Evolutionary conservation across 2,113 vertebrate species (phyloP).

Genomic region (Machaerirhynchus nigripectus): DNA sequence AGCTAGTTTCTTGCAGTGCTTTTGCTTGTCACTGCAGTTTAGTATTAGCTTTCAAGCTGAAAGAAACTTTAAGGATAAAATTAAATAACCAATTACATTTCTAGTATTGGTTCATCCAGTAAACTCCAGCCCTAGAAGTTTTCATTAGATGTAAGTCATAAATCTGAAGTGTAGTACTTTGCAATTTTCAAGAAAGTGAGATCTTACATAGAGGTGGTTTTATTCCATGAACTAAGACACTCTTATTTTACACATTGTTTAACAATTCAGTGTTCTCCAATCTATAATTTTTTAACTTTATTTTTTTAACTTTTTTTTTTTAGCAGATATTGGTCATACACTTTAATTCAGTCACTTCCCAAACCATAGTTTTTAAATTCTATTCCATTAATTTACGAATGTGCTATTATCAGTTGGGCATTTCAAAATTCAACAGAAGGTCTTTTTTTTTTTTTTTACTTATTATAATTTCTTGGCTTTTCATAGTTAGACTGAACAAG

Average conservation of each 20-base stretch:
- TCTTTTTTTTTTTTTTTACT: not conserved
- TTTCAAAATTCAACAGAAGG: constrained; percentile 43
- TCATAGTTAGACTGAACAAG: not conserved
- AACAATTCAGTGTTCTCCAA: constrained; percentile 1
- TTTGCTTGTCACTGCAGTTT: not conserved
- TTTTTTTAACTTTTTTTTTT: too few relatives aligned
- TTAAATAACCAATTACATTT: not conserved
- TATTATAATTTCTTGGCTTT: not conserved
- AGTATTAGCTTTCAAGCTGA: not conserved
- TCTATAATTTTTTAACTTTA: not conserved
- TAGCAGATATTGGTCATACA: not conserved
- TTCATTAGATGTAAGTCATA: not conserved
- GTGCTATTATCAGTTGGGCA: constrained; percentile 21
- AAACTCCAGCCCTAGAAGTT: not conserved
- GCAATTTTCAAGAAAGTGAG: not conserved
- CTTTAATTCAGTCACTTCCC: not conserved
- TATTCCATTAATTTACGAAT: not conserved
- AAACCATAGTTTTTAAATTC: constrained; percentile 27
- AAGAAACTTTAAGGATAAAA: not conserved
- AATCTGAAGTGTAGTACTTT: not conserved
- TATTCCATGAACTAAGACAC: not conserved
- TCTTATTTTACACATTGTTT: not conserved
- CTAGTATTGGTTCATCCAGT: not conserved
- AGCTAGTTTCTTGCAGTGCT: not conserved
- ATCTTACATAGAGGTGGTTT: not conserved